Base-by-base conservation (phyloP, 2,113 vertebrate genomes). In the Nothocercus julius region DNA sequence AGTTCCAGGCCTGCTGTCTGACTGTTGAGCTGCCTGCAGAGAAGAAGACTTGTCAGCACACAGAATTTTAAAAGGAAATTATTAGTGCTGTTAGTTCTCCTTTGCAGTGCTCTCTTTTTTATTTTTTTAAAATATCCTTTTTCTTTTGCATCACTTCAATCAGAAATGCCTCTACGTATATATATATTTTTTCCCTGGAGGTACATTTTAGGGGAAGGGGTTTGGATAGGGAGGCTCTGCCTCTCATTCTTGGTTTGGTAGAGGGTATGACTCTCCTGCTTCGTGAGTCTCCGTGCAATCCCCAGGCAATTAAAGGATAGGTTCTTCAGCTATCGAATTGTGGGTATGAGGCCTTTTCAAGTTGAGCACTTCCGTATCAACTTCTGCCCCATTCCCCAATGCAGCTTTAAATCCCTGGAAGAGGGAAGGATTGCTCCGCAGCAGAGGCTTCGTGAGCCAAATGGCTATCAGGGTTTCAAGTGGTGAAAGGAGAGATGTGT, bases 401-500 rank as follows among this genome's bases (percentile, higher is more conserved):
- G 53, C 69, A 77, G 62, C 51, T 36, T 92, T 83, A 74, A 34
- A 84, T 62, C 58, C 49, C 63, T 7, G 2, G 34, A 54, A 80
- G 45, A 53, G 20, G 44, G 20, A 58, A 85, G 22, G 45, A 20
- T 6, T 1, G 1, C 4, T 3, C 40, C 38, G 10, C 61, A 64
- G 40, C 28, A 17, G 51, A 61, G 67, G 63, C 32, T 95, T 94
- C 88, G 28, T 40, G n/a, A 79, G 66, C 0, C 0, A 30, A 84
- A 40, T 1, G 4, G 72, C 72, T 68, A 12, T 64, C 2, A 1
- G 53, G 49, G 27, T 84, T 93, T 90, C 62, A 42, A 75, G 94
- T 34, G 80, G 49, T 82, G 90, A 95, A 96, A 95, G 74, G 53
- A 89, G 92, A 84, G 92, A 76, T 73, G 85, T 94, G 68, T 18